A percentile compares a stretch with the other conserved stretches of the same genome.
Evolutionary conservation across 2,113 vertebrate genomes (phyloP).

Genomic region (Hippocampus barbouri): DNA sequence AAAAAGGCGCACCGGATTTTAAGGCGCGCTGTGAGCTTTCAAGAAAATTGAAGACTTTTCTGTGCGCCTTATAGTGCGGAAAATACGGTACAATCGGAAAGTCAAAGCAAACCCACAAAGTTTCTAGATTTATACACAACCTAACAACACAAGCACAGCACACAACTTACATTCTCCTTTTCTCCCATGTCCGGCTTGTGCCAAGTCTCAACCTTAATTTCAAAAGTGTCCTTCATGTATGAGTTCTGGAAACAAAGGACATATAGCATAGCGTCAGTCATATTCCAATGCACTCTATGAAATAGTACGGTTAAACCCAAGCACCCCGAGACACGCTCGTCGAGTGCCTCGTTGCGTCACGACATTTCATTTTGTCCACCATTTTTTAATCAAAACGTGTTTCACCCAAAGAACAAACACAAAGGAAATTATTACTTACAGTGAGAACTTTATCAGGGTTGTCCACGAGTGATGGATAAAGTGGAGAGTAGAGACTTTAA

Average conservation of each 20-base stretch:
- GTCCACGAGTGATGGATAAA: not conserved
- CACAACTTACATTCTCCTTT: conserved; percentile 86
- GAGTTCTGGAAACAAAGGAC: conserved; percentile 74
- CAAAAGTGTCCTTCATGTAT: conserved; percentile 91
- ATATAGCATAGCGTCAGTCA: not conserved
- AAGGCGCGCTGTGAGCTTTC: too few species aligned
- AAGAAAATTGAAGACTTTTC: too few species aligned
- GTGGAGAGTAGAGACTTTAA: conserved; percentile 18
- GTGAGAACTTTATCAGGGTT: conserved; percentile 54
- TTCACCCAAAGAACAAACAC: not conserved
- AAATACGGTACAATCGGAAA: too few species aligned
- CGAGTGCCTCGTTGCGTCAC: not conserved
- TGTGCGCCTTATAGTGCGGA: too few species aligned
- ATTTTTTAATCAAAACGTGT: not conserved
- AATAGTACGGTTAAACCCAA: not conserved
- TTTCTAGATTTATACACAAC: not conserved
- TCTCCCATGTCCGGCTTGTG: conserved; percentile 92
- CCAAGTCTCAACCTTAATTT: conserved; percentile 96
- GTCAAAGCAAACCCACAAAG: too few species aligned
- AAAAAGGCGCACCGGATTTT: too few species aligned
- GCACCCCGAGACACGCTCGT: not conserved
- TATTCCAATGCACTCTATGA: not conserved
- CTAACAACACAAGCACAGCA: not conserved
- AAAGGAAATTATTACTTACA: conserved; percentile 41
- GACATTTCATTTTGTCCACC: not conserved